A percentile compares a stretch with the other conserved stretches of the same genome.
phyloP scores from a whole-genome alignment of 2,888 invertebrate species.

The Dynastes tityus region DNA sequence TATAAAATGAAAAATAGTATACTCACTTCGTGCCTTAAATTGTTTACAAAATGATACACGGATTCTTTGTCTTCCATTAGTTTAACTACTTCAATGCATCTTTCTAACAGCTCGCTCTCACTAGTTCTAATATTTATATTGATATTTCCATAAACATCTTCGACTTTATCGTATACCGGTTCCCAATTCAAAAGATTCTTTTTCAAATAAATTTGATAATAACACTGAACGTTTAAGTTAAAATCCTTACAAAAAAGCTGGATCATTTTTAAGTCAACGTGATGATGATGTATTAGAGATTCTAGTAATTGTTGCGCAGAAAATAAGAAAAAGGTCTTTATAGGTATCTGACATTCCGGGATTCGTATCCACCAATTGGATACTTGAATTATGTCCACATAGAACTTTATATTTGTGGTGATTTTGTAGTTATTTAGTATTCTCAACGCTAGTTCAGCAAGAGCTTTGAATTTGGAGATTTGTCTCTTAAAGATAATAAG shows the following conservation, averaged over 20 bases:
- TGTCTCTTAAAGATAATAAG: constrained; percentile 60
- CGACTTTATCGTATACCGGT: constrained; percentile 65
- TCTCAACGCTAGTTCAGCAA: constrained; percentile 60
- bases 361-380: constrained; percentile 64
- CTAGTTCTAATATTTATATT: constrained; percentile 58
- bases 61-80: constrained; percentile 64
- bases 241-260: constrained; percentile 70
- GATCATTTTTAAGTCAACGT: constrained; percentile 59
- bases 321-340: constrained; percentile 61
- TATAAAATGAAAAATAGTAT: not conserved
- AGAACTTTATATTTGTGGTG: constrained; percentile 49
- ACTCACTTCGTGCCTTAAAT: constrained; percentile 62
- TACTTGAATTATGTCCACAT: constrained; percentile 55
- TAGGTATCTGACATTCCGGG: constrained; percentile 55
- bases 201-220: constrained; percentile 67
- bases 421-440: constrained; percentile 56
- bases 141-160: constrained; percentile 59
- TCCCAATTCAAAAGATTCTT: constrained; percentile 69
- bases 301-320: constrained; percentile 51
- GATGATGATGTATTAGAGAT: constrained; percentile 56
- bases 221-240: constrained; percentile 66
- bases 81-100: constrained; percentile 65
- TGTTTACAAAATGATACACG: constrained; percentile 61
- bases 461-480: constrained; percentile 59
- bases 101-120: constrained; percentile 61